Conservation (phyloP, 1,140 invertebrate species). For the Pseudomyrmex cubaensis region DNA sequence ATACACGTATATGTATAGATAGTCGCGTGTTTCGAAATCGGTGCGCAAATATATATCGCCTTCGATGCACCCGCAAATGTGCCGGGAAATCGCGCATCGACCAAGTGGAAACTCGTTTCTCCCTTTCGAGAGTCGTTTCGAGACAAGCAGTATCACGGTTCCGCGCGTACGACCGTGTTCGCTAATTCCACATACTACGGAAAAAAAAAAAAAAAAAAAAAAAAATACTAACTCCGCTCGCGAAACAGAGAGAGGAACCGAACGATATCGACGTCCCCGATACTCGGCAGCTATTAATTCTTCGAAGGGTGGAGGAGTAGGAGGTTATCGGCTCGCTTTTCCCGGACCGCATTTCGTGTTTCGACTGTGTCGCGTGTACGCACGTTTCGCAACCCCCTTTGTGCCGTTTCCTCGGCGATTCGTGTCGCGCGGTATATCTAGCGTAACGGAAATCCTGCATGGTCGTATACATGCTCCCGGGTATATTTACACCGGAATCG, state of each 20-base stretch:
- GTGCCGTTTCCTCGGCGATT: constrained; percentile 63
- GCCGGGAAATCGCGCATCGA: no score
- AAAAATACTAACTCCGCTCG: constrained; percentile 14
- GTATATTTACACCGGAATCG: constrained; percentile 76
- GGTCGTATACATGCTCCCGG: constrained; percentile 66
- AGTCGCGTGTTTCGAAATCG: not conserved
- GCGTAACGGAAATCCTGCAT: constrained; percentile 74
- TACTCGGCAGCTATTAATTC: constrained; percentile 67
- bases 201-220: constrained; percentile 19
- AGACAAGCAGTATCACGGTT: constrained; percentile 10
- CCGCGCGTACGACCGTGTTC: not conserved
- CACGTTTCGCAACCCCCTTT: constrained; percentile 42
- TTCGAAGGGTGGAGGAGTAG: constrained; percentile 45
- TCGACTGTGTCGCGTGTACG: constrained; percentile 37
- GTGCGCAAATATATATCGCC: not conserved
- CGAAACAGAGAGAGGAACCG: not conserved
- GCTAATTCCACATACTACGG: constrained; percentile 15
- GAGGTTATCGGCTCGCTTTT: constrained; percentile 52
- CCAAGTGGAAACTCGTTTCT: constrained; percentile 29
- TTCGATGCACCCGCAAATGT: not conserved
- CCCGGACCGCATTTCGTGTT: constrained; percentile 57
- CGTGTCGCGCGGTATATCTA: constrained; percentile 67
- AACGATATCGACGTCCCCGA: constrained; percentile 42
- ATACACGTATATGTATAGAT: no score
- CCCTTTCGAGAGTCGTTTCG: not conserved